phyloP scores from a whole-genome alignment of 1,140 invertebrate genomes.

The Polypedilum pembai region DNA sequence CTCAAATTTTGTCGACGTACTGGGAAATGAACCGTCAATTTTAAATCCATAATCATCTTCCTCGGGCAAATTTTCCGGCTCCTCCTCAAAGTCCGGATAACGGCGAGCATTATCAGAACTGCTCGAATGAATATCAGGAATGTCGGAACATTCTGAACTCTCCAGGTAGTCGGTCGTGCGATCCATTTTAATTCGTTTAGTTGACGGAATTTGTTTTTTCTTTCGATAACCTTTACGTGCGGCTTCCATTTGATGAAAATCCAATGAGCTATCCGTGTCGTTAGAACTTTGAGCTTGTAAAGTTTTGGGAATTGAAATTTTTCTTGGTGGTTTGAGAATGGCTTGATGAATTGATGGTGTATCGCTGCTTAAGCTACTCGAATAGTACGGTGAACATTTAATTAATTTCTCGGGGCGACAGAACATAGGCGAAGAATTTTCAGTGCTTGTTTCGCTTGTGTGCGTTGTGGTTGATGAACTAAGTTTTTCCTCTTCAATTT shows the following conservation, averaged over 20 bases:
- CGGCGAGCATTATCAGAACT: slow-evolving; percentile 52
- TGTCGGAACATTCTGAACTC: slow-evolving; percentile 54
- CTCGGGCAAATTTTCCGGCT: slow-evolving; percentile 41
- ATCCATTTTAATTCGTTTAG: slow-evolving; percentile 49
- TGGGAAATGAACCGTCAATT: slow-evolving; percentile 34
- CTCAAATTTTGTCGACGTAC: slow-evolving; percentile 45
- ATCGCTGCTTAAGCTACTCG: slow-evolving; percentile 59
- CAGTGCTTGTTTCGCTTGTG: slow-evolving; percentile 38
- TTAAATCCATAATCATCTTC: slow-evolving; percentile 36
- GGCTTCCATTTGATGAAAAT: slow-evolving; percentile 51
- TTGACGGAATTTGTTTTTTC: slow-evolving; percentile 49
- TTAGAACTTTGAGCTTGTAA: slow-evolving; percentile 59
- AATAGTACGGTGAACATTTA: slow-evolving; percentile 61
- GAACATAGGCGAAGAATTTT: slow-evolving; percentile 41
- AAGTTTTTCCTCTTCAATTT: slow-evolving; percentile 33
- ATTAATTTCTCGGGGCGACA: slow-evolving; percentile 48
- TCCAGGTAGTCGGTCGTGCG: slow-evolving; percentile 47
- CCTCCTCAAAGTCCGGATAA: slow-evolving; percentile 45
- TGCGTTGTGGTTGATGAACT: slow-evolving; percentile 40
- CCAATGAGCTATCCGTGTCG: slow-evolving; percentile 59
- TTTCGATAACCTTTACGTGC: slow-evolving; percentile 54
- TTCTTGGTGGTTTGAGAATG: slow-evolving; percentile 50
- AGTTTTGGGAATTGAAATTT: slow-evolving; percentile 45
- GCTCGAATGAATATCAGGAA: slow-evolving; percentile 56
- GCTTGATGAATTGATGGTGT: slow-evolving; percentile 53